A percentile compares a stretch with the other conserved stretches of the same genome.
phyloP scores from a whole-genome alignment of 2,888 invertebrate genomes.

The Drosophila buzzatii region DNA sequence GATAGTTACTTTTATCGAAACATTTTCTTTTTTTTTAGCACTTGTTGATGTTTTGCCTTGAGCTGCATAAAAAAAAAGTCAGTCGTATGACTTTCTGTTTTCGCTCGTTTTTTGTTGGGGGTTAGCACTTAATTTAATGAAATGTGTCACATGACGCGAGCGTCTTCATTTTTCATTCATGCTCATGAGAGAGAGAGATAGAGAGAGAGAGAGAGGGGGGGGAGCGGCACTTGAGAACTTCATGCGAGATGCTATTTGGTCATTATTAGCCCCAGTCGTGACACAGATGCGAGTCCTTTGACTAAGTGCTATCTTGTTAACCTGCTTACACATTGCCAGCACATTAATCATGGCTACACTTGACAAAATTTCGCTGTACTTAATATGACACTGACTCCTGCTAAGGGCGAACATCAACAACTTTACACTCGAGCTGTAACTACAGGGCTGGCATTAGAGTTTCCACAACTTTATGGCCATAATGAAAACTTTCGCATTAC shows the following conservation, averaged over 20 bases:
- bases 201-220: constrained; percentile 6
- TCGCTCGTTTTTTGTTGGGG: not conserved
- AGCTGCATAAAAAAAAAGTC: not conserved
- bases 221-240: constrained; percentile 16
- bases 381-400: constrained; percentile 30
- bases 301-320: constrained; percentile 55
- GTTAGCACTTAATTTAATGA: constrained; percentile 11
- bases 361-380: constrained; percentile 24
- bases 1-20: not conserved
- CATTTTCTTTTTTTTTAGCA: not conserved
- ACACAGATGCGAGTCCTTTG: constrained; percentile 42
- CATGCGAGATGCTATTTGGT: constrained; percentile 28
- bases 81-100: not conserved
- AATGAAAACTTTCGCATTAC: constrained; percentile 63
- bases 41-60: not conserved
- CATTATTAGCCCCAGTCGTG: constrained; percentile 50
- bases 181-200: not conserved
- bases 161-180: constrained; percentile 14
- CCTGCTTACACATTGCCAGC: constrained; percentile 41
- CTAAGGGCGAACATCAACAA: constrained; percentile 50
- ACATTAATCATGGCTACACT: constrained; percentile 57
- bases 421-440: constrained; percentile 34
- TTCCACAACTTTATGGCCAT: constrained; percentile 29
- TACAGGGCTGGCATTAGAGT: constrained; percentile 54
- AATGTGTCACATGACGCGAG: constrained; percentile 20